Evolutionary conservation across 2,113 vertebrate genomes (phyloP), one percentile per base, ranked within the genome.

Genomic region (Aix galericulata): DNA sequence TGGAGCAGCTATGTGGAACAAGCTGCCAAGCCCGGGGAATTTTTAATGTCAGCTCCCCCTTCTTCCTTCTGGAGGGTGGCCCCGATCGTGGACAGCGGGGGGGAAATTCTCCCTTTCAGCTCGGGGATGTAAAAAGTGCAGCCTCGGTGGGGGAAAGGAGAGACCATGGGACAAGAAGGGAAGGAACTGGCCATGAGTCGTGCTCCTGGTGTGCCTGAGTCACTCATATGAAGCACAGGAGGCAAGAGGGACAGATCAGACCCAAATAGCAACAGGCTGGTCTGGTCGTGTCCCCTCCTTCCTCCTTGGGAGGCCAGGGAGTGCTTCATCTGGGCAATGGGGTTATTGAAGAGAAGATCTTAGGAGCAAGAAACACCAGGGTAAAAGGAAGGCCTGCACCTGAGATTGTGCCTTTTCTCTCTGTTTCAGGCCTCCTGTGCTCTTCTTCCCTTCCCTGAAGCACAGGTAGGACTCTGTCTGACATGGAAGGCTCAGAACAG

Each of bases 141-240:
- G 59, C 29, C 15, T 66, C 26, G 4, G 2, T 1, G 23, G 13
- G 48, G 29, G 36, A 74, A 71, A 80, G 38, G 53, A 89, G 74
- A 84, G 5, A 17, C 34, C 18, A 1, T 31, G 72, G 64, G 85
- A 36, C 3, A 25, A 74, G 16, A 36, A 6, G 79, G 29, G 72
- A 31, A 79, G 63, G 15, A 11, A 32, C 11, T 42, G 77, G 27
- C 6, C 4, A 1, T 26, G 55, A 32, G 14, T 8, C 21, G 38
- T 32, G 34, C 27, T 86, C 46, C 56, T 6, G 0, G 1, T 46
- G 22, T 38, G 31, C 50, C 91, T 88, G 91, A 84, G 53, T 82
- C 60, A 78, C 0, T 0, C 14, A 64, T 80, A 13, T 56, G 46
- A 59, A 26, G 29, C 29, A 48, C 9, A 9, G 23, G 77, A 46